A percentile compares a stretch with the other conserved stretches of the same genome.
phyloP scores from a whole-genome alignment of 2,888 invertebrate genomes.

The Drosophila testacea region DNA sequence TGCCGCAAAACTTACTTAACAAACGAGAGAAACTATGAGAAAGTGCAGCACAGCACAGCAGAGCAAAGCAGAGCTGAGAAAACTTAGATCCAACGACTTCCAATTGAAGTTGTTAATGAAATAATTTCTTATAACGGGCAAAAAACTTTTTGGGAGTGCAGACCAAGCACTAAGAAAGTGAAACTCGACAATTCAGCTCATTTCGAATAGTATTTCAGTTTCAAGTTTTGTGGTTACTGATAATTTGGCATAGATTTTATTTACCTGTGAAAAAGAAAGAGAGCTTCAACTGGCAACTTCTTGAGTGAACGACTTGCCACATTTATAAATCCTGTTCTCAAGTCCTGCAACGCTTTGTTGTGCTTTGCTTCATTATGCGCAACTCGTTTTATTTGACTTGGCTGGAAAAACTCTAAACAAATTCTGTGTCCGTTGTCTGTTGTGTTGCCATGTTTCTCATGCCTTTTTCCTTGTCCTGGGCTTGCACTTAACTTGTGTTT shows the following conservation, averaged over 20 bases:
- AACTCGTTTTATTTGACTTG: slow-evolving; percentile 76
- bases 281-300: slow-evolving; percentile 30
- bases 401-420: slow-evolving; percentile 67
- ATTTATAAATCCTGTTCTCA: slow-evolving; percentile 25
- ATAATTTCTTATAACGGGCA: slow-evolving; percentile 69
- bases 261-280: slow-evolving; percentile 30
- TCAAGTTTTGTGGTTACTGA: slow-evolving; percentile 34
- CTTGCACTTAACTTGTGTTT: slow-evolving; percentile 67
- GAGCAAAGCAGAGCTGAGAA: neutral
- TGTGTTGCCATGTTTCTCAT: slow-evolving; percentile 28
- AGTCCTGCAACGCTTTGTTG: slow-evolving; percentile 57
- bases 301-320: slow-evolving; percentile 45
- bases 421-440: slow-evolving; percentile 48
- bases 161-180: slow-evolving; percentile 61
- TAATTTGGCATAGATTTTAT: slow-evolving; percentile 61
- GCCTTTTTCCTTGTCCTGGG: slow-evolving; percentile 7
- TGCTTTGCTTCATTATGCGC: slow-evolving; percentile 79
- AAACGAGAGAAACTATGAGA: slow-evolving; percentile 43
- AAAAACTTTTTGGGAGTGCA: slow-evolving; percentile 46
- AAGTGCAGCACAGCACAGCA: slow-evolving; percentile 36
- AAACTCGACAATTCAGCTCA: slow-evolving; percentile 68
- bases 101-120: slow-evolving; percentile 79
- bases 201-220: slow-evolving; percentile 36
- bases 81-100: slow-evolving; percentile 62
- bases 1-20: slow-evolving; percentile 49